Evolutionary conservation across 2,797 vertebrate species (phyloP).

Genomic region (Emys orbicularis): DNA sequence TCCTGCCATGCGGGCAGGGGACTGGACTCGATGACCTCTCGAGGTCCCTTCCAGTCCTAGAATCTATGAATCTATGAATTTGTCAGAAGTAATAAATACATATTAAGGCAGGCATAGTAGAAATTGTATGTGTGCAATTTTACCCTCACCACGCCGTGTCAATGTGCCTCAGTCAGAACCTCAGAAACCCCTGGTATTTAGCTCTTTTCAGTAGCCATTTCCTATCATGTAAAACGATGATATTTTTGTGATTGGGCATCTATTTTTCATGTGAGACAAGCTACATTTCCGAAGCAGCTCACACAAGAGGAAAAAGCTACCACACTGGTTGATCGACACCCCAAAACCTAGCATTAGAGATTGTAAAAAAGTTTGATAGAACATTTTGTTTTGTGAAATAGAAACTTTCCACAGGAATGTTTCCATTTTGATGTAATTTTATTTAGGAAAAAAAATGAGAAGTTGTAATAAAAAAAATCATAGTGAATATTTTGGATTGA

Average conservation of each 20-base stretch:
- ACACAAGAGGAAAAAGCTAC: background rate
- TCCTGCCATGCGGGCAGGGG: too few species aligned
- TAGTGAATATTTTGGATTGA: background rate
- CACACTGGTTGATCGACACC: background rate
- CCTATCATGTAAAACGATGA: fast-evolving
- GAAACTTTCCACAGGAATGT: background rate
- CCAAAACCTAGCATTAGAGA: background rate
- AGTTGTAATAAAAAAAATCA: background rate
- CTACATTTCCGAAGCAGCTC: background rate
- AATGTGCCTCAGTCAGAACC: too few species aligned
- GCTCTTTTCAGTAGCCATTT: background rate
- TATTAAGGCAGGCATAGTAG: background rate
- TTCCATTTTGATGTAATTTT: background rate
- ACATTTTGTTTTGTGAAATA: slow-evolving; percentile 2
- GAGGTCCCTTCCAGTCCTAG: too few species aligned
- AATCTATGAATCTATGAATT: too few species aligned
- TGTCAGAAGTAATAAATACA: background rate
- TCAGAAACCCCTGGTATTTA: background rate
- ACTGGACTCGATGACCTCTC: too few species aligned
- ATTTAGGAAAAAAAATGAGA: background rate
- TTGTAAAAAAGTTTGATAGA: background rate
- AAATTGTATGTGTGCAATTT: background rate
- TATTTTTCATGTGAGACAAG: background rate
- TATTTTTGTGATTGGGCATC: background rate
- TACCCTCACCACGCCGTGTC: background rate